phyloP scores from a whole-genome alignment of 1,140 invertebrate species.

The Sinella curviseta region DNA sequence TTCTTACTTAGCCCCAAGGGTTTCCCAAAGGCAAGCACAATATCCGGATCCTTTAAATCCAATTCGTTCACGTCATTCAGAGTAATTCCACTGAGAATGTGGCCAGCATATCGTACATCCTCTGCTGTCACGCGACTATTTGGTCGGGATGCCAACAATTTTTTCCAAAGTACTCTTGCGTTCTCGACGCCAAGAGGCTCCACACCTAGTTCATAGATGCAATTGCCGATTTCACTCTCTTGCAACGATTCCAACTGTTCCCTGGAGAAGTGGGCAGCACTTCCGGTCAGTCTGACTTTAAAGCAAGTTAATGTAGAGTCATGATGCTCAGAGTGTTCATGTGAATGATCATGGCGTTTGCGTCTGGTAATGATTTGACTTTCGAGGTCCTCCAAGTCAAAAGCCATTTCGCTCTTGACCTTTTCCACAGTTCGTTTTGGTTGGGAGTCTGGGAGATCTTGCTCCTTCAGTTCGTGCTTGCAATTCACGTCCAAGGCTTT shows the following conservation, averaged over 20 bases:
- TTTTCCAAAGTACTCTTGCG: conserved; percentile 40
- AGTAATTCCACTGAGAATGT: conserved; percentile 42
- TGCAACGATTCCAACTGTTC: conserved; percentile 35
- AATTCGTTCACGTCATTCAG: conserved; percentile 35
- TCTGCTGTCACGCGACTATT: conserved; percentile 26
- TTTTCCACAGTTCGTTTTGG: conserved; percentile 32
- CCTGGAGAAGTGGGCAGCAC: conserved; percentile 29
- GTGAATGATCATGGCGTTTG: not conserved
- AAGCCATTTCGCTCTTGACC: conserved; percentile 36
- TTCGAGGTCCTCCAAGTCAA: conserved; percentile 46
- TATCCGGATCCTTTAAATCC: conserved; percentile 36
- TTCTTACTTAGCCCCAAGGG: conserved; percentile 43
- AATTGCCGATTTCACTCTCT: conserved; percentile 35
- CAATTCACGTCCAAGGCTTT: conserved; percentile 41
- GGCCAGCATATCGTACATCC: conserved; percentile 28
- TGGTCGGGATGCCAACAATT: conserved; percentile 25
- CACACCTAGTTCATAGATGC: conserved; percentile 44
- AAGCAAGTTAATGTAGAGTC: conserved; percentile 20
- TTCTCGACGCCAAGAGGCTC: conserved; percentile 35
- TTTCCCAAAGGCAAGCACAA: conserved; percentile 38
- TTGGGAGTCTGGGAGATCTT: not conserved
- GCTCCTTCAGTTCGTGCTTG: conserved; percentile 31
- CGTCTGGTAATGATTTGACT: conserved; percentile 39
- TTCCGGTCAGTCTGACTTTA: conserved; percentile 39
- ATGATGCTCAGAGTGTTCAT: not conserved